A percentile compares a stretch with the other conserved stretches of the same genome.
Conservation (phyloP, 2,797 vertebrate genomes). For the Coendou prehensilis region DNA sequence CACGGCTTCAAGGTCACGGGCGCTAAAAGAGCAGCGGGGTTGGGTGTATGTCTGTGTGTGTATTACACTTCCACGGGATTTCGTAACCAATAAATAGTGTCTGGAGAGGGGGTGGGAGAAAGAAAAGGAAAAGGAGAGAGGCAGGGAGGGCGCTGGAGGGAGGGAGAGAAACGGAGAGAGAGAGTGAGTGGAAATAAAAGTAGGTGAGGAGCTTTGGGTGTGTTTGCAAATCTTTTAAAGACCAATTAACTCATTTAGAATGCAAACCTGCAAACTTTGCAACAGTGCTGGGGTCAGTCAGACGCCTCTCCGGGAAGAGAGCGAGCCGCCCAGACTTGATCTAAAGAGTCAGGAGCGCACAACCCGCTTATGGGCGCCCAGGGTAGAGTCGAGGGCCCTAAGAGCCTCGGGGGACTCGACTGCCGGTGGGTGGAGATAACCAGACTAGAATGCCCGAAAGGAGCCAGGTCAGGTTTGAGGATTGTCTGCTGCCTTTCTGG, state of each 20-base stretch:
- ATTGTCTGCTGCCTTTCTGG: background rate
- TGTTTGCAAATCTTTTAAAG: constrained; percentile 89
- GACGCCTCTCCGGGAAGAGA: constrained; percentile 80
- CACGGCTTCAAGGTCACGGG: constrained; percentile 91
- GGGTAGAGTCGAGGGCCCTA: background rate
- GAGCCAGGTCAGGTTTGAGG: background rate
- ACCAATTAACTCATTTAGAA: constrained; percentile 89
- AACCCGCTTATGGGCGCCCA: background rate
- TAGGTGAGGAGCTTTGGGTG: constrained; percentile 85
- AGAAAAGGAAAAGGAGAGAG: background rate
- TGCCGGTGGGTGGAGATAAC: background rate
- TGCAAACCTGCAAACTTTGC: constrained; percentile 88
- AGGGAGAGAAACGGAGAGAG: constrained; percentile 50
- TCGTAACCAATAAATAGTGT: constrained; percentile 88
- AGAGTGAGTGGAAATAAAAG: constrained; percentile 70
- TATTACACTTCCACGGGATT: constrained; percentile 88
- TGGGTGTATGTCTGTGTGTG: constrained; percentile 85
- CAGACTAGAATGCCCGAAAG: background rate
- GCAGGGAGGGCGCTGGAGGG: background rate
- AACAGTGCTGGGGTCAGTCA: constrained; percentile 83
- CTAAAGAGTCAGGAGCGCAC: background rate
- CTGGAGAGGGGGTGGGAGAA: constrained; percentile 73
- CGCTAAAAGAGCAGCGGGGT: constrained; percentile 90
- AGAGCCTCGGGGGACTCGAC: no score
- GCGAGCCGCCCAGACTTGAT: constrained; percentile 38